phyloP scores from a whole-genome alignment of 2,113 vertebrate species.

The Boulengeromyrus knoepffleri region DNA sequence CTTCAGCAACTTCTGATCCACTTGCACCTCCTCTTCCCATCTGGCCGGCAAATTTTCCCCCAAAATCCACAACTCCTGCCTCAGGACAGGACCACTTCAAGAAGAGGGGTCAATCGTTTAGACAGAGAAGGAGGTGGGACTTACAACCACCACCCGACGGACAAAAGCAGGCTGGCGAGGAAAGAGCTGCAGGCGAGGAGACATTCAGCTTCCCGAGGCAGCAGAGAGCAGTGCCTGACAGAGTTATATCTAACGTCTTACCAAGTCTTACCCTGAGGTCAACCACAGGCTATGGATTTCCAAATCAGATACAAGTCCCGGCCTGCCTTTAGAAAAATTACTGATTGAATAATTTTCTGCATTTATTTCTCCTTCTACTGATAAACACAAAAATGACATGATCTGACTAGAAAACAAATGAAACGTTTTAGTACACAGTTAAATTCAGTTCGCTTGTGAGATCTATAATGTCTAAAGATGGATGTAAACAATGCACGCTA shows the following conservation, averaged over 20 bases:
- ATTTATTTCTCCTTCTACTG: background rate
- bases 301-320: background rate
- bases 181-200: background rate
- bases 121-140: constrained; percentile 29
- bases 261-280: background rate
- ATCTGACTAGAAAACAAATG: background rate
- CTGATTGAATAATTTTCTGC: background rate
- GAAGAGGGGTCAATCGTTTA: constrained; percentile 38
- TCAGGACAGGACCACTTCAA: constrained; percentile 1
- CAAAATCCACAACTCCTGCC: background rate
- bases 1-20: constrained; percentile 90
- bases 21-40: background rate
- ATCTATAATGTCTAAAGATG: background rate
- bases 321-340: background rate
- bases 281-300: background rate
- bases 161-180: background rate
- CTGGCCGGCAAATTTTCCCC: background rate
- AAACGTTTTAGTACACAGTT: background rate
- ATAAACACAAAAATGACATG: background rate
- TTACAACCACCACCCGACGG: background rate
- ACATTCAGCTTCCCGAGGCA: background rate
- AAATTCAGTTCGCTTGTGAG: background rate
- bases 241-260: background rate
- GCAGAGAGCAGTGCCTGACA: background rate
- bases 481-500: background rate